Evolutionary conservation across 1,140 invertebrate species (phyloP).

Genomic region (Camponotus pennsylvanicus): DNA sequence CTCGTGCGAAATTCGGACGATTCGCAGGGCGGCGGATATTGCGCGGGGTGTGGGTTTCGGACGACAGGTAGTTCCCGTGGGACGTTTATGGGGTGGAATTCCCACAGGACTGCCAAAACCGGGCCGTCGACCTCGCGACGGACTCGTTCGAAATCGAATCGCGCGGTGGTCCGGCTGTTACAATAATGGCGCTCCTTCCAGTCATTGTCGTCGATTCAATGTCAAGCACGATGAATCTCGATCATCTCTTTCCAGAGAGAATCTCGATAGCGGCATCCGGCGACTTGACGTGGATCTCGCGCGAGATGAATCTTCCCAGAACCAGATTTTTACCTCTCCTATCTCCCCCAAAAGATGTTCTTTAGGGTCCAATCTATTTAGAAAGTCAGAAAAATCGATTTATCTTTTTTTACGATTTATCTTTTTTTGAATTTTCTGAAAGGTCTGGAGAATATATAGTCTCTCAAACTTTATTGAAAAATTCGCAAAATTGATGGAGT

Average conservation of each 20-base stretch:
- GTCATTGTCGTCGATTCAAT: conserved; percentile 63
- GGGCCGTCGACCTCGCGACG: conserved; percentile 37
- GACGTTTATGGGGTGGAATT: conserved; percentile 75
- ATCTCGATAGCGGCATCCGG: conserved; percentile 9
- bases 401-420: too few relatives aligned
- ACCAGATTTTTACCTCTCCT: not conserved
- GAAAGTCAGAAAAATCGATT: too few relatives aligned
- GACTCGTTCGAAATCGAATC: conserved; percentile 35
- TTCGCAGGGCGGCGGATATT: conserved; percentile 62
- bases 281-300: not conserved
- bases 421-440: too few relatives aligned
- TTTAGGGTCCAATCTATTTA: not conserved
- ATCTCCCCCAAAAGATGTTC: not conserved
- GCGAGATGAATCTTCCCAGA: not conserved
- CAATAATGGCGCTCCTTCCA: conserved; percentile 27
- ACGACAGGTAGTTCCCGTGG: conserved; percentile 82
- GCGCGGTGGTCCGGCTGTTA: conserved; percentile 55
- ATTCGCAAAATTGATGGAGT: too few relatives aligned
- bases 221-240: conserved; percentile 5
- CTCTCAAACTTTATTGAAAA: too few relatives aligned
- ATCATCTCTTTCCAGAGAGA: not conserved
- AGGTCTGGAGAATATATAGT: too few relatives aligned
- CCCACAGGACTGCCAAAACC: conserved; percentile 75
- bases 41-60: conserved; percentile 66
- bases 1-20: conserved; percentile 79